Evolutionary conservation across 2,113 vertebrate genomes (phyloP).

Genomic region (Poecile atricapillus): DNA sequence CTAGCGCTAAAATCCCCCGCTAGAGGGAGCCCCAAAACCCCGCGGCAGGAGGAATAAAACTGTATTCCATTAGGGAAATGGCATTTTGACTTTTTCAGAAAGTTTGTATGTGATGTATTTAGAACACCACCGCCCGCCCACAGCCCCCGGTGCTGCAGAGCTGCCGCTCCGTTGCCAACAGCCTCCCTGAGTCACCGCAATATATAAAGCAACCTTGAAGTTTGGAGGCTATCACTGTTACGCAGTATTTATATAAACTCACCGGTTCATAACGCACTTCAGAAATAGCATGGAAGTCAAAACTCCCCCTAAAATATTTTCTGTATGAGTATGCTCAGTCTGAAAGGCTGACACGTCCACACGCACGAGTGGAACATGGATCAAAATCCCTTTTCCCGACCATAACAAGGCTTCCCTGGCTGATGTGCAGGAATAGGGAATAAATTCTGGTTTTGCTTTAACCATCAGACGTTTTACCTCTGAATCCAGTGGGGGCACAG

Average conservation of each 20-base stretch:
- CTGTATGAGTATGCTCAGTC: background rate
- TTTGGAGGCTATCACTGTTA: slow-evolving; percentile 32
- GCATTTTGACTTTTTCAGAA: background rate
- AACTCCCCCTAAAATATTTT: background rate
- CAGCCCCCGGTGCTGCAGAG: background rate
- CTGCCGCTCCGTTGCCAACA: background rate
- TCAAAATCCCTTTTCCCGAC: background rate
- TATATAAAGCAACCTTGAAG: slow-evolving; percentile 17
- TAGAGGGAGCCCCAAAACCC: slow-evolving; percentile 67
- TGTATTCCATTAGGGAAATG: background rate
- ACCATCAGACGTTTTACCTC: background rate
- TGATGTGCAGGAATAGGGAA: background rate
- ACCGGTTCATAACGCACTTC: background rate
- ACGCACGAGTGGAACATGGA: background rate
- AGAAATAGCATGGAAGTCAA: slow-evolving; percentile 28
- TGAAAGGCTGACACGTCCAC: background rate
- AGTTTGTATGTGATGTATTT: background rate
- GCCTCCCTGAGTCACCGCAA: background rate
- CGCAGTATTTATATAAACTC: slow-evolving; percentile 38
- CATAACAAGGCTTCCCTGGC: background rate
- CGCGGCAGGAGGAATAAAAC: background rate
- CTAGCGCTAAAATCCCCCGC: background rate
- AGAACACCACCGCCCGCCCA: background rate
- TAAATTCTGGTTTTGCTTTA: background rate
- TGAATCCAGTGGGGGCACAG: background rate